phyloP scores from a whole-genome alignment of 2,113 vertebrate species.

The Alethe diademata region DNA sequence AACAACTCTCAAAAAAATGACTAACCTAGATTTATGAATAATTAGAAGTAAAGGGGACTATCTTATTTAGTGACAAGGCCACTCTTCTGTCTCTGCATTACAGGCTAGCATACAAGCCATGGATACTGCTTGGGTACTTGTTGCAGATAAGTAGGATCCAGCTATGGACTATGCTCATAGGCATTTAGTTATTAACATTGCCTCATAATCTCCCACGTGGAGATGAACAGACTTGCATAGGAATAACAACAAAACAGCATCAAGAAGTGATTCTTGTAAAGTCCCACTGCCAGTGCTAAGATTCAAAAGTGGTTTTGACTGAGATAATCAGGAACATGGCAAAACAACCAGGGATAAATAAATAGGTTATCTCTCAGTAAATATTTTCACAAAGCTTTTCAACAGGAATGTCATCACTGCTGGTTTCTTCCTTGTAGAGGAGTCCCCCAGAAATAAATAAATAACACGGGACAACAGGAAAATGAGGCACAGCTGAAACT shows the following conservation, averaged over 20 bases:
- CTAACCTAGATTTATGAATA: not conserved
- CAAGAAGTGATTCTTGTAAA: not conserved
- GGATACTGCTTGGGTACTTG: not conserved
- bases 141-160: not conserved
- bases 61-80: not conserved
- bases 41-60: not conserved
- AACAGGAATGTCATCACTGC: not conserved
- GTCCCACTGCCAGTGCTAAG: not conserved
- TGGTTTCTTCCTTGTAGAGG: not conserved
- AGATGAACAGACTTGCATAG: not conserved
- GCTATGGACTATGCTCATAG: not conserved
- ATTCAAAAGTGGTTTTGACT: not conserved
- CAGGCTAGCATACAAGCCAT: not conserved
- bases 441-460: not conserved
- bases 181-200: not conserved
- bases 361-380: not conserved
- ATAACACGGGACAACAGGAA: not conserved
- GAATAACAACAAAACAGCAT: not conserved
- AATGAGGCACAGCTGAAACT: not conserved
- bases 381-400: not conserved
- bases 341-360: not conserved
- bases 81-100: not conserved
- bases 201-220: not conserved
- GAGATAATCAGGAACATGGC: not conserved
- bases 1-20: not conserved